These are phyloP conservation scores for Scomber japonicus DNA, from an alignment of 2,113 vertebrate species.

Conservation along the genomic window DNA sequence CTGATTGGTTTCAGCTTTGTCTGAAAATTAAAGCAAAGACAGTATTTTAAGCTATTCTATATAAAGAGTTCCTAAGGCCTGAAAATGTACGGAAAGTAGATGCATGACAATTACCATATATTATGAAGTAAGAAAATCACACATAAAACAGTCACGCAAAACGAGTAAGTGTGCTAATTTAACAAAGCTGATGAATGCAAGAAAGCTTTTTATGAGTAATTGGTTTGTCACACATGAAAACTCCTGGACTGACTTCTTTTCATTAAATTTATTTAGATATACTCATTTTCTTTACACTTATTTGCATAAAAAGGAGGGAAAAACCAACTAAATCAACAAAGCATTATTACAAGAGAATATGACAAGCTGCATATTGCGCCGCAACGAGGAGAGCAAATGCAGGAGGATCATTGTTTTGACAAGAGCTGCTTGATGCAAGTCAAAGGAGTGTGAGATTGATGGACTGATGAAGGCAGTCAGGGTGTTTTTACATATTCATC, in stretches of 20 bases:
- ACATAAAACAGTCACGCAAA: background rate
- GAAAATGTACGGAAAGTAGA: background rate
- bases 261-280: background rate
- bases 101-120: background rate
- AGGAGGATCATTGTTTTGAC: slow-evolving; percentile 54
- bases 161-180: background rate
- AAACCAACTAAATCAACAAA: slow-evolving; percentile 9
- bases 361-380: slow-evolving; percentile 40
- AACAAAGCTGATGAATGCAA: background rate
- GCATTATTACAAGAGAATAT: slow-evolving; percentile 14
- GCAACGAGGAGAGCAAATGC: slow-evolving; percentile 34
- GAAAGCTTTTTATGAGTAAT: background rate
- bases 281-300: background rate
- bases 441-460: slow-evolving; percentile 51
- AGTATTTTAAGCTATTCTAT: background rate
- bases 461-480: slow-evolving; percentile 40
- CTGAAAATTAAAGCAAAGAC: background rate
- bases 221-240: background rate
- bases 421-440: slow-evolving; percentile 45
- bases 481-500: slow-evolving; percentile 54
- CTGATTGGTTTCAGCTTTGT: slow-evolving; percentile 44
- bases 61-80: background rate
- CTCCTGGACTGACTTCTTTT: background rate
- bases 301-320: background rate
- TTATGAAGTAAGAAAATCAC: slow-evolving; percentile 14